Conservation (phyloP, 2,888 invertebrate species). For the Parelbella ahira region DNA sequence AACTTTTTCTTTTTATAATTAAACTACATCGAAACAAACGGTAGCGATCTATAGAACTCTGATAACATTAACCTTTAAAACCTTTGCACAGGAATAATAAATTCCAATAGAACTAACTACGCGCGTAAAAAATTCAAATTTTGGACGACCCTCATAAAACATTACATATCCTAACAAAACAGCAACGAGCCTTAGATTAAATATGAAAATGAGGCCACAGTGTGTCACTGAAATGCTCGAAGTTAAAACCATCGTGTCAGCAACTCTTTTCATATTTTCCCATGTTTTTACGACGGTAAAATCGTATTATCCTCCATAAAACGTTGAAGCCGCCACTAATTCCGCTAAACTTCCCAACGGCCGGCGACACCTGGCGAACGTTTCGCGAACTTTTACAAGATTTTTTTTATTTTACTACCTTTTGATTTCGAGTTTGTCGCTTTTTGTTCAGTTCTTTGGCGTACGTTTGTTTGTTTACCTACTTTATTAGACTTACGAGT, state of each 20-base stretch:
- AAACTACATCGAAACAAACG: too few relatives aligned
- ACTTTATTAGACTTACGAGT: too few relatives aligned
- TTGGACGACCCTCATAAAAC: background rate
- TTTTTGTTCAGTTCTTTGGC: too few relatives aligned
- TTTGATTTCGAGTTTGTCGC: constrained; percentile 18
- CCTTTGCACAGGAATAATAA: too few relatives aligned
- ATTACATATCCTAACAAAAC: background rate
- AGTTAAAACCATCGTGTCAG: constrained; percentile 18
- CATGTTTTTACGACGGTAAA: constrained; percentile 32
- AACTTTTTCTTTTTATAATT: too few relatives aligned
- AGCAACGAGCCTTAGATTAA: too few relatives aligned
- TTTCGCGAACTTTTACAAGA: constrained; percentile 50
- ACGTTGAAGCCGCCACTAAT: constrained; percentile 41
- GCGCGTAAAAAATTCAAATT: background rate
- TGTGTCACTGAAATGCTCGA: constrained; percentile 11
- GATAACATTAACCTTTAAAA: too few relatives aligned
- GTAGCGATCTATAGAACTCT: too few relatives aligned
- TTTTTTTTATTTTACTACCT: constrained; percentile 31
- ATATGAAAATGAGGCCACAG: constrained; percentile 10
- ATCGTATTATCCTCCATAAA: constrained; percentile 43
- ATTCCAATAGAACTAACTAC: too few relatives aligned
- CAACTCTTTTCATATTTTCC: constrained; percentile 26
- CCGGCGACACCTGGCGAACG: constrained; percentile 55
- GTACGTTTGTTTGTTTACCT: too few relatives aligned
- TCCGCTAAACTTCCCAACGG: constrained; percentile 41